phyloP scores from a whole-genome alignment of 2,888 invertebrate genomes.

The Apamea sordens region DNA sequence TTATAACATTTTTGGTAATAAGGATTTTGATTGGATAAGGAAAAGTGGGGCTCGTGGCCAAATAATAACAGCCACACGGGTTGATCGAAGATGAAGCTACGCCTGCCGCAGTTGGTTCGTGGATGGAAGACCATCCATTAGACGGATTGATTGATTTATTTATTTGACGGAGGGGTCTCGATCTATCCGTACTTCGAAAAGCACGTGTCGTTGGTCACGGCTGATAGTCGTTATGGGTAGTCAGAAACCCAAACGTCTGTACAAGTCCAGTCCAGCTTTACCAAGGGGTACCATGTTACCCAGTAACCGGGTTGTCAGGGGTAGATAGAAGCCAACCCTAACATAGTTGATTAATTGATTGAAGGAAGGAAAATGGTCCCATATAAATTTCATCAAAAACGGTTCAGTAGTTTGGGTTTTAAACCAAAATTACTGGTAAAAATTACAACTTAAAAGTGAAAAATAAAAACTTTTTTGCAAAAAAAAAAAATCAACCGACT shows the following conservation, averaged over 20 bases:
- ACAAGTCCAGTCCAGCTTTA: neutral
- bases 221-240: neutral
- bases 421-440: too few relatives aligned
- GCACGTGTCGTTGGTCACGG: too few relatives aligned
- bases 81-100: neutral
- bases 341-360: neutral
- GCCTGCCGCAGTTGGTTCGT: neutral
- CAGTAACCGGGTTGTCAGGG: too few relatives aligned
- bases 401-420: too few relatives aligned
- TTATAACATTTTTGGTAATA: slow-evolving; percentile 1
- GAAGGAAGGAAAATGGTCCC: too few relatives aligned
- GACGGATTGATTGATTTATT: too few relatives aligned
- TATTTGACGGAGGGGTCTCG: neutral
- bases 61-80: neutral
- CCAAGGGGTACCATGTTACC: neutral
- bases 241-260: neutral
- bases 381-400: too few relatives aligned
- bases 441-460: too few relatives aligned
- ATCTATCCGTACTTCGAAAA: neutral
- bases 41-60: neutral
- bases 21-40: slow-evolving; percentile 13
- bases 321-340: neutral
- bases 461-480: too few relatives aligned
- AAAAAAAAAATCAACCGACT: too few relatives aligned
- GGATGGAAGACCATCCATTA: neutral